phyloP scores from a whole-genome alignment of 2,888 invertebrate genomes.

The Neoaliturus tenellus region DNA sequence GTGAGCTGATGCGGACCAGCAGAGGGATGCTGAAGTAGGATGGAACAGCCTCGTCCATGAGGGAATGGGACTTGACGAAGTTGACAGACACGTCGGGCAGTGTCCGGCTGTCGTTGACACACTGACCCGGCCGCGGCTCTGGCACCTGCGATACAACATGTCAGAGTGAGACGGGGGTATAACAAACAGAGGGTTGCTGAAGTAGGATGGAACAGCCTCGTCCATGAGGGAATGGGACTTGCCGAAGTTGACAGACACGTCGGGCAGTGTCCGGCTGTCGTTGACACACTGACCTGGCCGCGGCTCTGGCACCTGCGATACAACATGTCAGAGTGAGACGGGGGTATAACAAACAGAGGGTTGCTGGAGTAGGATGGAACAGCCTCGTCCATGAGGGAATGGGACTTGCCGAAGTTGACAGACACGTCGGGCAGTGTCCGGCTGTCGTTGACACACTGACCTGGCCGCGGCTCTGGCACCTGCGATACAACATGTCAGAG shows the following conservation, averaged over 20 bases:
- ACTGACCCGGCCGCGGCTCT: conserved; percentile 89
- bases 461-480: too few relatives aligned
- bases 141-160: conserved; percentile 76
- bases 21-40: conserved; percentile 78
- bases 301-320: conserved; percentile 81
- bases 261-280: conserved; percentile 91
- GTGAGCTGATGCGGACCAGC: conserved; percentile 83
- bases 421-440: too few relatives aligned
- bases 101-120: conserved; percentile 92
- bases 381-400: too few relatives aligned
- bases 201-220: conserved; percentile 89
- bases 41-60: conserved; percentile 96
- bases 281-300: conserved; percentile 93
- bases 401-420: too few relatives aligned
- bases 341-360: not conserved
- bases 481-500: too few relatives aligned
- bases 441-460: too few relatives aligned
- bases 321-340: not conserved
- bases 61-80: conserved; percentile 95
- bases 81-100: conserved; percentile 91
- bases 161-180: not conserved
- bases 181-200: conserved; percentile 70
- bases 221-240: conserved; percentile 98
- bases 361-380: too few relatives aligned
- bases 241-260: conserved; percentile 93